Evolutionary conservation across 2,888 invertebrate genomes (phyloP).

Genomic region (Rhodophaea formosa): DNA sequence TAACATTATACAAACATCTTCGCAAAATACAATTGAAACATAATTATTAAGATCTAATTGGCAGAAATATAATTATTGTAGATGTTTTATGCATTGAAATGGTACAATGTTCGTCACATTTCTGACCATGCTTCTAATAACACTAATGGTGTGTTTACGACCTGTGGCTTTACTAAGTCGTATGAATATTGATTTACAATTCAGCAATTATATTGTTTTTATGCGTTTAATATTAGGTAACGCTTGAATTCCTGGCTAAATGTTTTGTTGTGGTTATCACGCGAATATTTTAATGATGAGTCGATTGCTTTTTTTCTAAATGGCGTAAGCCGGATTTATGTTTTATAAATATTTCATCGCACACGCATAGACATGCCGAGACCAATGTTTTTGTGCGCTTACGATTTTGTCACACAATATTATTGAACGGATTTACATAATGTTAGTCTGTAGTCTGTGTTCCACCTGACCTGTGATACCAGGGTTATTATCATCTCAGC

Average conservation of each 20-base stretch:
- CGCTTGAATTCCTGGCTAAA: constrained; percentile 5
- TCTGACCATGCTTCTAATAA: not conserved
- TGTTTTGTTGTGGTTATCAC: constrained; percentile 3
- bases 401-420: too few relatives aligned
- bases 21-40: not conserved
- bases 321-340: not conserved
- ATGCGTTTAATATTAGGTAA: not conserved
- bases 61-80: not conserved
- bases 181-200: constrained; percentile 8
- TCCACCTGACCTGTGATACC: too few relatives aligned
- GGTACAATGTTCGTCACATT: not conserved
- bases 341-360: not conserved
- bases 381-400: too few relatives aligned
- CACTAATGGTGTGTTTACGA: not conserved
- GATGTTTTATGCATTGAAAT: not conserved
- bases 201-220: constrained; percentile 7
- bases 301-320: not conserved
- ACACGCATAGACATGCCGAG: too few relatives aligned
- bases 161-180: not conserved
- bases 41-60: not conserved
- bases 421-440: too few relatives aligned
- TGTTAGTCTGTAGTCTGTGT: too few relatives aligned
- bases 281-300: not conserved
- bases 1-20: too few relatives aligned
- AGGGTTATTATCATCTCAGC: too few relatives aligned